phyloP scores from a whole-genome alignment of 2,888 invertebrate species.

The Tetranychus piercei region DNA sequence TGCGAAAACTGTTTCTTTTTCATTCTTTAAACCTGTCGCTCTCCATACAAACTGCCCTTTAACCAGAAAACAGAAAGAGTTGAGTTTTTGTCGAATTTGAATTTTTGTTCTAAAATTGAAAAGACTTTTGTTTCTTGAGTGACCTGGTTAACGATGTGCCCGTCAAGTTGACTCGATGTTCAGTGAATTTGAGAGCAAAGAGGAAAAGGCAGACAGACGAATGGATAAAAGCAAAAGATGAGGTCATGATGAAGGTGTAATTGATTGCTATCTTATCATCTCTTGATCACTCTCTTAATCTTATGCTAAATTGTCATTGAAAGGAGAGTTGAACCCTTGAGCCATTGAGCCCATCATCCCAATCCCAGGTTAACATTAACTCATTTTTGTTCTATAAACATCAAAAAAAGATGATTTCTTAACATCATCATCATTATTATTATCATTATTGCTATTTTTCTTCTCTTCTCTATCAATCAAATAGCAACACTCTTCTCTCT shows the following conservation, averaged over 20 bases:
- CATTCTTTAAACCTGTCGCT: no score
- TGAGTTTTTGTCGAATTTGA: no score
- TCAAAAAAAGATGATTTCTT: not conserved
- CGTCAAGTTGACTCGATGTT: no score
- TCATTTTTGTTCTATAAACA: not conserved
- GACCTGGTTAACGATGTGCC: no score
- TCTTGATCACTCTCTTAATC: not conserved
- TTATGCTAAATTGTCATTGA: not conserved
- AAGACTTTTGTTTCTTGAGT: no score
- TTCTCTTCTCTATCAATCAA: no score
- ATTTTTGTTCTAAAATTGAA: no score
- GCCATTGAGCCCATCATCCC: not conserved
- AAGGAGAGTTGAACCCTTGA: not conserved
- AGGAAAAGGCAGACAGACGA: not conserved
- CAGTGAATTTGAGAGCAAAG: not conserved
- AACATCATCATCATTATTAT: not conserved
- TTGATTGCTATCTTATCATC: not conserved
- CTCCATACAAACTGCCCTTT: no score
- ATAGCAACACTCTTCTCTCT: not conserved
- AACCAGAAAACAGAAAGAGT: no score
- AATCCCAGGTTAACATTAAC: constrained; percentile 1
- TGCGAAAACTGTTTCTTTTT: no score
- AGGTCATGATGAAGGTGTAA: not conserved
- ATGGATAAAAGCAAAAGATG: not conserved
- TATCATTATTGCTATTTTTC: not conserved